Percentiles rank a stretch among this genome's conserved stretches.
Conservation (phyloP, 2,113 vertebrate species). For the Coregonus clupeaformis region DNA sequence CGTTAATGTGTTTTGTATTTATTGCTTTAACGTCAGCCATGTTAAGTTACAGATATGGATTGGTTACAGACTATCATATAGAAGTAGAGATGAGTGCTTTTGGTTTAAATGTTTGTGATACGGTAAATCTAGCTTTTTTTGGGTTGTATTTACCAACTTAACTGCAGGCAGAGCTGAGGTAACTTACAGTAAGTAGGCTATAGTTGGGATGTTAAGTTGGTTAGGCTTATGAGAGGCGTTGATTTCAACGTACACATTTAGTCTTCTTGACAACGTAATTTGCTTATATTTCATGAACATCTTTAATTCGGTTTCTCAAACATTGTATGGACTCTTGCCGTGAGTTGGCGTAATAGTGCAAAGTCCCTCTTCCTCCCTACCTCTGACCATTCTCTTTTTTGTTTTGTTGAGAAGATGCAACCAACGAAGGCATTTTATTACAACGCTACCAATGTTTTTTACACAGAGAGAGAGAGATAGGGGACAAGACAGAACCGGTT, state of each 20-base stretch:
- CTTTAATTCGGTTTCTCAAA: not conserved
- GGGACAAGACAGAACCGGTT: slow-evolving; percentile 58
- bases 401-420: slow-evolving; percentile 7
- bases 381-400: not conserved
- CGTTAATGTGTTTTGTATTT: not conserved
- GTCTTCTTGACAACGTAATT: not conserved
- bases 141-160: slow-evolving; percentile 12
- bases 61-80: slow-evolving; percentile 4
- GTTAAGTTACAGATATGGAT: not conserved
- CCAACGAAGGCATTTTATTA: too few species aligned
- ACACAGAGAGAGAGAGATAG: too few species aligned
- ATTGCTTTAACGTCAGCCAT: not conserved
- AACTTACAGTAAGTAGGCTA: too few species aligned
- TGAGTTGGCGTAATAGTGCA: not conserved
- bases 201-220: not conserved
- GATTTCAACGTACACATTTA: not conserved
- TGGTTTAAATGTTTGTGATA: slow-evolving; percentile 5
- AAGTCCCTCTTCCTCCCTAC: not conserved
- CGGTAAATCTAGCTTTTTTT: not conserved
- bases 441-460: too few species aligned
- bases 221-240: not conserved
- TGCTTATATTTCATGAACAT: not conserved
- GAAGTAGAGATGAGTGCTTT: slow-evolving; percentile 6
- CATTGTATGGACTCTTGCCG: slow-evolving; percentile 2
- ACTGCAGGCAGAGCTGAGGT: slow-evolving; percentile 59